Conservation (phyloP, 1,140 invertebrate genomes). For the Caenorhabditis elegans region WBcel235 BX284606.5:13620001-13620500, state of each 20-base stretch:
- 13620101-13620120: not conserved
- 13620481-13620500: too few relatives aligned
- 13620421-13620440: too few relatives aligned
- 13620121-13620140: not conserved
- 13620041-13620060: conserved; percentile 1
- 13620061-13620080: not conserved
- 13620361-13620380: not conserved
- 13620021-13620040: not conserved
- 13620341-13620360: not conserved
- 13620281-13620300: not conserved
- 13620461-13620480: too few relatives aligned
- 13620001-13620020: conserved; percentile 9
- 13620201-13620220: not conserved
- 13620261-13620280: not conserved
- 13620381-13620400: not conserved
- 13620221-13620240: not conserved
- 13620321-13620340: not conserved
- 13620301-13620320: not conserved
- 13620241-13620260: not conserved
- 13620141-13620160: too few relatives aligned
- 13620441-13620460: too few relatives aligned
- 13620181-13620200: not conserved
- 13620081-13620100: not conserved
- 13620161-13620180: too few relatives aligned
- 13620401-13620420: not conserved